A percentile compares a stretch with the other conserved stretches of the same genome.
These are phyloP conservation scores for Campaea margaritaria DNA, from an alignment of 2,888 invertebrate species.

Conservation along the genomic window DNA sequence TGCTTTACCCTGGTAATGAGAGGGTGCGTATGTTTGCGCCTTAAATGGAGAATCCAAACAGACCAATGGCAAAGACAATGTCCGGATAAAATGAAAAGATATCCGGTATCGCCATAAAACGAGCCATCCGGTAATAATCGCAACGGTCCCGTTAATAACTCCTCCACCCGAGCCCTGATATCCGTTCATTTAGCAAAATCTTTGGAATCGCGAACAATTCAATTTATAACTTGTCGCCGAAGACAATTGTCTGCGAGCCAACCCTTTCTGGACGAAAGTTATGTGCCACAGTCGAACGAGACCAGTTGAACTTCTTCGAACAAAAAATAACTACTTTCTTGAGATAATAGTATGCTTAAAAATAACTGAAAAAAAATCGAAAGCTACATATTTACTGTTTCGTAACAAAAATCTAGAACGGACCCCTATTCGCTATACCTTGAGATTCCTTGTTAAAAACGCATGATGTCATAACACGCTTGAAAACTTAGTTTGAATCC, in stretches of 20 bases:
- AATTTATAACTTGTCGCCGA: conserved; percentile 30
- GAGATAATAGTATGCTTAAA: too few species aligned
- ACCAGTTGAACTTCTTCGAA: conserved; percentile 1
- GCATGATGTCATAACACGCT: too few species aligned
- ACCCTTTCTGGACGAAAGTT: conserved; percentile 21
- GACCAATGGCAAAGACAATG: not conserved
- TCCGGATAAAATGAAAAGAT: not conserved
- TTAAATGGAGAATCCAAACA: not conserved
- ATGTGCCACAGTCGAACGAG: conserved; percentile 8
- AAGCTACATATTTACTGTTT: too few species aligned
- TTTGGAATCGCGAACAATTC: conserved; percentile 16
- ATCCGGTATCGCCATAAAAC: not conserved
- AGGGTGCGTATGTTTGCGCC: too few species aligned
- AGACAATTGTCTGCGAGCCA: conserved; percentile 20
- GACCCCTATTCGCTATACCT: too few species aligned
- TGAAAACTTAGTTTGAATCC: too few species aligned
- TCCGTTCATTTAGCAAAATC: conserved; percentile 12
- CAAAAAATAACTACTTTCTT: too few species aligned
- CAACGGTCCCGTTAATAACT: conserved; percentile 2
- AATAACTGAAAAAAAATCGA: too few species aligned
- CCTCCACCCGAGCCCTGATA: conserved; percentile 1
- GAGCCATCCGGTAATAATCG: not conserved
- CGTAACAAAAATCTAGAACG: too few species aligned
- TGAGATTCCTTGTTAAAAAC: too few species aligned
- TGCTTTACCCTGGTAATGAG: too few species aligned